Evolutionary conservation across 2,888 invertebrate species (phyloP), one percentile per base, ranked within the genome.

Genomic region (Iphiclides podalirius): DNA sequence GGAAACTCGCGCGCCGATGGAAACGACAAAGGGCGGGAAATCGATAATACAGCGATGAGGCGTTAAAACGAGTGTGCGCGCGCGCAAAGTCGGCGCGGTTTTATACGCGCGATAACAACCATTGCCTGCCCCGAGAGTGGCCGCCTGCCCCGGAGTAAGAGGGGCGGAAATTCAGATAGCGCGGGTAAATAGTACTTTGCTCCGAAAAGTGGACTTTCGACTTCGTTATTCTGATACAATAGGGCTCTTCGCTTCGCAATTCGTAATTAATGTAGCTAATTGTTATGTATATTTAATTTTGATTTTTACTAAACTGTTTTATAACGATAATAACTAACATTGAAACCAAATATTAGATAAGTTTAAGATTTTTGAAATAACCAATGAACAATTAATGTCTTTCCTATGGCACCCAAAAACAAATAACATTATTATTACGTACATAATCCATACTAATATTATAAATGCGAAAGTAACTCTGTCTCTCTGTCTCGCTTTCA

Each of bases 51-150:
- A 64, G 67, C 73, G 68, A 73, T 61, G 72, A 73, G 72, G 68
- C 70, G 70, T 58, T 70, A 65, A 51, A 70, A 69, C 82, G 74
- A 84, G 73, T 84, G 87, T 79, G 87, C 82, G 87, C 83, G 75
- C 82, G 87, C 85, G 85, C 87, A 70, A 15, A 57, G 57, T 35
- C 52, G 44, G 67, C 53, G 59, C 64, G 50, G 70, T 84, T 87
- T 70, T 86, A 87, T 86, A 85, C 62, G 70, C 70, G 57, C 61
- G 85, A 82, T 82, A 84, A 81, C 70, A 55, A 52, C 39, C 48
- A 52, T 63, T 57, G 57, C 59, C 60, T 61, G 58, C 59, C 57
- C 53, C 54, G 53, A 55, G 52, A 44, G 55, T n/a, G n/a, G n/a
- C n/a, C 57, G 57, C 58, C 57, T 57, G 47, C 54, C 36, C 9